Base-by-base conservation (phyloP, 2,888 invertebrate species). In the Leistus spinibarbis region DNA sequence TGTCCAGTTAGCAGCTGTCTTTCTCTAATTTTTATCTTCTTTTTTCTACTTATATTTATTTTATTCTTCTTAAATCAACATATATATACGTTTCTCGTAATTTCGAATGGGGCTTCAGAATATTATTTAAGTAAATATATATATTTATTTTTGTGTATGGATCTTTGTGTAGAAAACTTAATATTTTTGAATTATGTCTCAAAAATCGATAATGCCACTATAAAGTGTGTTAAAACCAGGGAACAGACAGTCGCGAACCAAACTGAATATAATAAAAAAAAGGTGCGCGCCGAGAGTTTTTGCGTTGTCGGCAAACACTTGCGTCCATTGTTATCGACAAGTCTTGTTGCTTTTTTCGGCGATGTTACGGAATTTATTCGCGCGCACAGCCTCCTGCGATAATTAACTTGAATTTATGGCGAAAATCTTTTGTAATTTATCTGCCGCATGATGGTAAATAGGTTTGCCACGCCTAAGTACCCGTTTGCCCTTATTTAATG, bases 1-100 rank as follows among this genome's bases (percentile, higher is more conserved):
- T 79, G 78, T 78, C 63, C 62, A 56, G 57, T 76, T 78, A 75
- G 77, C 79, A 79, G 79, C 79, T 79, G 79, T 69, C 62, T 75
- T 62, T 67, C 67, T 20, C 60, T 22, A 22, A 76, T 76, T 76
- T 68, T 73, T 73, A 57, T 57, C 19, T 56, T 57, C 16, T 57
- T 57, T 57, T 57, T 57, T 53, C 7, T 54, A 16, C 2, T 54
- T 54, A 54, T 60, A 40, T 60, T 60, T 60, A 22, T 65, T 65
- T 67, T 53, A 40, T 54, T 16, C 68, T 64, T 69, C 54, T 69
- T 69, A 75, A 69, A 67, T 67, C 67, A 73, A 73, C 62, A 73
- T 71, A 27, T 60, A 20, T 66, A 27, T 73, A 56, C 54, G 24
- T 2, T 40, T n/a, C n/a, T n/a, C n/a, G n/a, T n/a, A n/a, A n/a